These are phyloP conservation scores for Cheirogaleus major DNA, from an alignment of 2,797 vertebrate species.

Conservation along the genomic window DNA sequence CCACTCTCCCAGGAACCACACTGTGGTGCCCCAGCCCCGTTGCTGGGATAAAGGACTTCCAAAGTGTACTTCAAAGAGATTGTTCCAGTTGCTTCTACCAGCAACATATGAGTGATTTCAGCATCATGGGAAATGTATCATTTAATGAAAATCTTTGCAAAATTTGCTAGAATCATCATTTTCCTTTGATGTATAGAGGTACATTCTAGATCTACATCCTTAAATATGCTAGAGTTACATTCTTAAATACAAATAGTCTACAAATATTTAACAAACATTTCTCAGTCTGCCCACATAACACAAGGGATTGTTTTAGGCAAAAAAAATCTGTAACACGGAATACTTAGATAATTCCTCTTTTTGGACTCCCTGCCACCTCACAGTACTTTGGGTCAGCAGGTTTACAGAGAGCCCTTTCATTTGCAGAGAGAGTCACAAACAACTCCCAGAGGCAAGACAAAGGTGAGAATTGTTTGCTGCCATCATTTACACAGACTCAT, in stretches of 20 bases:
- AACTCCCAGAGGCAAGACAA: background rate
- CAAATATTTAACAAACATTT: background rate
- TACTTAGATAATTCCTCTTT: background rate
- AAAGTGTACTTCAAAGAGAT: background rate
- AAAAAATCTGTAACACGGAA: background rate
- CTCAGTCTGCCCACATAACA: background rate
- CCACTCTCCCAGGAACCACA: background rate
- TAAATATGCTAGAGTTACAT: too few species aligned
- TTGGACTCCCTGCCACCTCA: background rate
- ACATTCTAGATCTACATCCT: background rate
- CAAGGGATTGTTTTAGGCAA: background rate
- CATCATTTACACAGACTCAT: background rate
- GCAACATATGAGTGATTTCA: background rate
- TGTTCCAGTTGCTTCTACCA: background rate
- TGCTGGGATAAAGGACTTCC: background rate
- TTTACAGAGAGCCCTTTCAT: constrained; percentile 32
- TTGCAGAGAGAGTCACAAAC: background rate
- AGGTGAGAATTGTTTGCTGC: background rate
- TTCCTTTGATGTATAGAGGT: background rate
- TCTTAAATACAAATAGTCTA: background rate
- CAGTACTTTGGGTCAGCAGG: background rate
- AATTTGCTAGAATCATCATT: background rate
- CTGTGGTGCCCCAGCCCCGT: too few species aligned
- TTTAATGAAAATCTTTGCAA: background rate
- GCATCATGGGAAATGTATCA: background rate